Percentiles rank a stretch among this genome's conserved stretches.
These are phyloP conservation scores for Centroberyx gerrardi DNA, from an alignment of 2,797 vertebrate species.

Conservation along the genomic window DNA sequence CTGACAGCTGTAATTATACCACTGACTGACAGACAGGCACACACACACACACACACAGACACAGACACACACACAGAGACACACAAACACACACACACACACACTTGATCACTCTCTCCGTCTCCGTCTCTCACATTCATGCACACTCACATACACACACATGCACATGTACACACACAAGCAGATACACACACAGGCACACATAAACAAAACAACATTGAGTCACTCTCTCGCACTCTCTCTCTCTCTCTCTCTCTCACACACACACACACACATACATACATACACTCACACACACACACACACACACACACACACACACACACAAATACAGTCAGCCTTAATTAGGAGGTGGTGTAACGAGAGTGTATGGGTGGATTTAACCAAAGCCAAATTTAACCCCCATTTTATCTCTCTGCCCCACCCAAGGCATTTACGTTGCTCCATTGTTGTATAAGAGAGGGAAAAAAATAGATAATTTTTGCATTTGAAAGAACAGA, in stretches of 20 bases:
- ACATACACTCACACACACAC: not conserved
- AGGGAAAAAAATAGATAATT: not conserved
- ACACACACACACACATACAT: not conserved
- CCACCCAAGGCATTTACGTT: conserved; percentile 22
- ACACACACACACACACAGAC: not conserved
- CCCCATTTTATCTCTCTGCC: conserved; percentile 7
- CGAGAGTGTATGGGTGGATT: not conserved
- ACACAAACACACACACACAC: not conserved
- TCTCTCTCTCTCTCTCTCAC: too few relatives aligned
- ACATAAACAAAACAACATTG: not conserved
- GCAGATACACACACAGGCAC: not conserved
- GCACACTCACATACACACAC: not conserved
- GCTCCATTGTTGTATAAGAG: not conserved
- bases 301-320: not conserved
- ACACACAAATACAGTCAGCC: not conserved
- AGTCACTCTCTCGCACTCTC: not conserved
- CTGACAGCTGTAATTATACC: conserved; percentile 40
- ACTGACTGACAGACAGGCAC: conserved; percentile 1
- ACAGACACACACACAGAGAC: not conserved
- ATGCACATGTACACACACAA: not conserved
- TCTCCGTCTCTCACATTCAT: not conserved
- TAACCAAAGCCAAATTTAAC: conserved; percentile 27
- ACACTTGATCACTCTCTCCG: not conserved
- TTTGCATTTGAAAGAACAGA: not conserved
- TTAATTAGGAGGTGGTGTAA: conserved; percentile 46